A percentile compares a stretch with the other conserved stretches of the same genome.
Conservation (phyloP, 2,888 invertebrate genomes). For the Napeogenes sylphis region DNA sequence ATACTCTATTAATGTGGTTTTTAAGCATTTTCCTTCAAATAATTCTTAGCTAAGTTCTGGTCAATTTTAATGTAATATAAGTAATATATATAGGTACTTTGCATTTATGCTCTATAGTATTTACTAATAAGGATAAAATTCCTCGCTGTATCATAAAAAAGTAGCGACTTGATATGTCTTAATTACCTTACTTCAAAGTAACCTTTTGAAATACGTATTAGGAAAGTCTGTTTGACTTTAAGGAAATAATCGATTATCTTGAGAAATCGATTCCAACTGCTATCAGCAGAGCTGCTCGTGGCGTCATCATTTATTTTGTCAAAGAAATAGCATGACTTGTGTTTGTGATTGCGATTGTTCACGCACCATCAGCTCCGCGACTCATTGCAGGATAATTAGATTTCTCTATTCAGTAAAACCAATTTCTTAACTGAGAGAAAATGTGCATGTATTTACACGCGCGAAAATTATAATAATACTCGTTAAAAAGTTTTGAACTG, state of each 20-base stretch:
- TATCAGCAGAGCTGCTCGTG: background rate
- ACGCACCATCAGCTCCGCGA: background rate
- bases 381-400: background rate
- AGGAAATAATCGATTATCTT: conserved; percentile 10
- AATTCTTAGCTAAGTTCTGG: too few species aligned
- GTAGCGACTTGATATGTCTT: background rate
- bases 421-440: background rate
- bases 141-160: background rate
- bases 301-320: conserved; percentile 1
- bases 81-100: background rate
- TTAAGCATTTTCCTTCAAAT: too few species aligned
- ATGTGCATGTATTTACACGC: background rate
- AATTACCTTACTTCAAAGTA: conserved; percentile 1
- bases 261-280: conserved; percentile 15
- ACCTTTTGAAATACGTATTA: background rate
- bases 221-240: background rate
- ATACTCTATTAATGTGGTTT: background rate
- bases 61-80: too few species aligned
- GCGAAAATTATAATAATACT: background rate
- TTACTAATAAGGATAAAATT: background rate
- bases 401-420: background rate
- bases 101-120: background rate
- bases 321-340: background rate
- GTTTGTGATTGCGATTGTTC: background rate
- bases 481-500: too few species aligned